Percentiles rank a stretch among this genome's conserved stretches.
phyloP scores from a whole-genome alignment of 2,113 vertebrate genomes.

The Merops nubicus region DNA sequence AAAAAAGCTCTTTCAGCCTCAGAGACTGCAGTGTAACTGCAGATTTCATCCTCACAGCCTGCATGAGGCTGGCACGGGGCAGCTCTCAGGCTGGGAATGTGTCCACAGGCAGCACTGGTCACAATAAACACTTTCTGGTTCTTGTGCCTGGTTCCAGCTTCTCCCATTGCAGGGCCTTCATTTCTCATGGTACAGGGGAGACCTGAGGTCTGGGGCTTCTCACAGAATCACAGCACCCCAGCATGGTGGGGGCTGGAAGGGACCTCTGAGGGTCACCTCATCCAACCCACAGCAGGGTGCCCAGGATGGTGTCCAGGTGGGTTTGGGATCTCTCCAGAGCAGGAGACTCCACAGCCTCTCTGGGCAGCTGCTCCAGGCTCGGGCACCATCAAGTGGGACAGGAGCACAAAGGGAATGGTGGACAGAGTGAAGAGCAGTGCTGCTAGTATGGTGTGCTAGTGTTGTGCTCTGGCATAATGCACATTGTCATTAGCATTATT shows the following conservation, averaged over 20 bases:
- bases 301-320: too few relatives aligned
- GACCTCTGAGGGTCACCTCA: neutral
- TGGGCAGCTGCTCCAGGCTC: too few relatives aligned
- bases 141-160: neutral
- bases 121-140: neutral
- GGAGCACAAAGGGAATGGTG: accelerated
- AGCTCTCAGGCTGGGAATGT: neutral
- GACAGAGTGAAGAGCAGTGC: accelerated
- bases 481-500: neutral
- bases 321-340: too few relatives aligned
- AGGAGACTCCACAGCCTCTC: too few relatives aligned
- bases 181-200: neutral
- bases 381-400: neutral
- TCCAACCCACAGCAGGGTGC: neutral
- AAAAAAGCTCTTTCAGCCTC: neutral
- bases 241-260: neutral
- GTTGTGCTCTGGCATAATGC: neutral
- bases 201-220: neutral
- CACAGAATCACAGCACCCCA: neutral
- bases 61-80: neutral
- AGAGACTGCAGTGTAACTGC: neutral
- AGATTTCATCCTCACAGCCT: neutral
- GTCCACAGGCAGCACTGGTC: neutral
- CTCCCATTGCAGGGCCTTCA: neutral
- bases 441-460: too few relatives aligned